These are phyloP conservation scores for Drosophila arizonae DNA, from an alignment of 1,140 invertebrate species.

Conservation along the genomic window DNA sequence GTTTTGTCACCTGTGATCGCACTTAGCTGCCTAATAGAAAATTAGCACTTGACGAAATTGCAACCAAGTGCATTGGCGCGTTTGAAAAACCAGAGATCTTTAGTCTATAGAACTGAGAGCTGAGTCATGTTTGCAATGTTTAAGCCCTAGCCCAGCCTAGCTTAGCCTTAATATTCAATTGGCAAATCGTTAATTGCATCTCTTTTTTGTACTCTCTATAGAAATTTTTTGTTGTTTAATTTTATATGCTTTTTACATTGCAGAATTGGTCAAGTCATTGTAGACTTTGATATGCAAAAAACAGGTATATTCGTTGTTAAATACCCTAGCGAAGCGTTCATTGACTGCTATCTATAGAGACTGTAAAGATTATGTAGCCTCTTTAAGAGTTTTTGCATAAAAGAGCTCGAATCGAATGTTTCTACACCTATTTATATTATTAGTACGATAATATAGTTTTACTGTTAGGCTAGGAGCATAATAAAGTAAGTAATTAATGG, in stretches of 20 bases:
- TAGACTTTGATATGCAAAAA: conserved; percentile 30
- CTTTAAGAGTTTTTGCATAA: no score
- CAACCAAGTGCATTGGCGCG: conserved; percentile 26
- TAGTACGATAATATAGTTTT: no score
- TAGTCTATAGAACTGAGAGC: background rate
- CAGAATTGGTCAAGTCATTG: conserved; percentile 18
- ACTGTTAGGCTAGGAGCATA: no score
- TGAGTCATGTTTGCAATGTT: conserved; percentile 32
- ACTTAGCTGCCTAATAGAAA: conserved; percentile 18
- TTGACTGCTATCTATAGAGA: background rate
- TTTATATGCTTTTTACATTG: background rate
- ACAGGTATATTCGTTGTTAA: background rate
- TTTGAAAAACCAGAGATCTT: conserved; percentile 3
- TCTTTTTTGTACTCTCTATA: background rate
- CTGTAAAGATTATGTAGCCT: no score
- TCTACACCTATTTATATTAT: no score
- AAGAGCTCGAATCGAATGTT: no score
- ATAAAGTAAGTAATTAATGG: no score
- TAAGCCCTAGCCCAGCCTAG: background rate
- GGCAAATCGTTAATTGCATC: conserved; percentile 33
- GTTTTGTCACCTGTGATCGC: background rate
- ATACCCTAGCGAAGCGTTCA: background rate
- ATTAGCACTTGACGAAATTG: conserved; percentile 35
- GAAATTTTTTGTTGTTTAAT: background rate
- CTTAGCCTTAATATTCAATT: conserved; percentile 9